These are phyloP conservation scores for Diplazon laetatorius DNA, from an alignment of 2,888 invertebrate genomes.

Conservation along the genomic window DNA sequence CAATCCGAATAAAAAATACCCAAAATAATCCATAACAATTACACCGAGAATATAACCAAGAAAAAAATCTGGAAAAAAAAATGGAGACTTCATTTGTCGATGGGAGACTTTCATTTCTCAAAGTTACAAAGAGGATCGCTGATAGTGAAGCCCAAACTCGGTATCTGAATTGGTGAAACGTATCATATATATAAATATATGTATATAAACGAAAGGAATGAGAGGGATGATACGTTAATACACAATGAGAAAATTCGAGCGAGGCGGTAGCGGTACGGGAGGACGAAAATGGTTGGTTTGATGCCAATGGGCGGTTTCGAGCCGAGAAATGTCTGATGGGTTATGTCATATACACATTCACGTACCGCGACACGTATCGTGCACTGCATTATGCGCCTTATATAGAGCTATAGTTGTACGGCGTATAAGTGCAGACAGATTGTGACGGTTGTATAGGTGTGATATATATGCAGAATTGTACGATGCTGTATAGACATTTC, in stretches of 20 bases:
- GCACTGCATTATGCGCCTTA: constrained; percentile 48
- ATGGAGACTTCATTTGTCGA: too few relatives aligned
- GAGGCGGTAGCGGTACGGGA: constrained; percentile 50
- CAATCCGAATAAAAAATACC: too few relatives aligned
- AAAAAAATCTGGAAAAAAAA: too few relatives aligned
- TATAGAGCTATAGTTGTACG: constrained; percentile 31
- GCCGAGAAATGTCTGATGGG: constrained; percentile 56
- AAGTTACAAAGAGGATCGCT: too few relatives aligned
- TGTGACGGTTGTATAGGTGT: constrained; percentile 21
- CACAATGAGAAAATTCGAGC: constrained; percentile 66
- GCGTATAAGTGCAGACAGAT: constrained; percentile 28
- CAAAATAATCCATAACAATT: too few relatives aligned
- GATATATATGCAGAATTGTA: constrained; percentile 65
- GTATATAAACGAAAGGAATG: constrained; percentile 48
- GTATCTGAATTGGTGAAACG: too few relatives aligned
- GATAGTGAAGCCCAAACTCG: too few relatives aligned
- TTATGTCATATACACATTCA: constrained; percentile 28
- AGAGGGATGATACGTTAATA: constrained; percentile 72
- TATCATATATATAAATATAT: too few relatives aligned
- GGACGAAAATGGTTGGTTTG: constrained; percentile 72
- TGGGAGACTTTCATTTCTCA: too few relatives aligned
- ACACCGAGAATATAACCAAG: too few relatives aligned
- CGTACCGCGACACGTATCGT: constrained; percentile 49
- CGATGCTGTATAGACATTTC: constrained; percentile 72
- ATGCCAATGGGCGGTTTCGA: constrained; percentile 75